Evolutionary conservation across 1,140 invertebrate genomes (phyloP).

Genomic region (Alviniconcha marisindica): DNA sequence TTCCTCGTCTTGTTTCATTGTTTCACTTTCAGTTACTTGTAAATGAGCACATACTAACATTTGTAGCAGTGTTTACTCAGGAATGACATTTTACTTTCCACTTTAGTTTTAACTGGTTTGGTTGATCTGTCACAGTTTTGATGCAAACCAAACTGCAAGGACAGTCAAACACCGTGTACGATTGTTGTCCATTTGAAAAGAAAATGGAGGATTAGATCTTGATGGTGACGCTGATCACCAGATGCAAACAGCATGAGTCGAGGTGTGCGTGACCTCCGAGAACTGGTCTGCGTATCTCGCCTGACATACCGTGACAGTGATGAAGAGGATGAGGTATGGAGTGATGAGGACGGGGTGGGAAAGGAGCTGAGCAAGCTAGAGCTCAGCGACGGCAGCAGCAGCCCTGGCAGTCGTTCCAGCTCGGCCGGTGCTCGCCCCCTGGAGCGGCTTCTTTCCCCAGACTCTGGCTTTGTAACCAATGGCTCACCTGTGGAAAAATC

Average conservation of each 20-base stretch:
- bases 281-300: constrained; percentile 73
- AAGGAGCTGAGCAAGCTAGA: constrained; percentile 18
- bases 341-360: constrained; percentile 56
- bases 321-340: constrained; percentile 59
- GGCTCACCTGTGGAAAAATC: constrained; percentile 55
- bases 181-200: too few species aligned
- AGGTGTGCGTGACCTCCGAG: constrained; percentile 71
- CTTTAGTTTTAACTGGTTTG: background rate
- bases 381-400: background rate
- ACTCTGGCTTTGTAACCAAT: constrained; percentile 71
- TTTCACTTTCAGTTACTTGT: too few species aligned
- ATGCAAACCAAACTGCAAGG: too few species aligned
- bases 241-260: constrained; percentile 63
- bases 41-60: too few species aligned
- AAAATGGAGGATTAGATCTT: too few species aligned
- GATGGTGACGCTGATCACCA: background rate
- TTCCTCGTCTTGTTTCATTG: too few species aligned
- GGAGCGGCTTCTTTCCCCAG: constrained; percentile 56
- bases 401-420: background rate
- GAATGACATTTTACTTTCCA: too few species aligned
- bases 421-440: constrained; percentile 29
- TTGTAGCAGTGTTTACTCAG: too few species aligned
- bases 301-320: constrained; percentile 70
- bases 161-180: too few species aligned
- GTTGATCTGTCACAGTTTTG: constrained; percentile 5